Evolutionary conservation across 2,888 invertebrate species (phyloP), one percentile per base, ranked within the genome.

Genomic region (Spisula solida): DNA sequence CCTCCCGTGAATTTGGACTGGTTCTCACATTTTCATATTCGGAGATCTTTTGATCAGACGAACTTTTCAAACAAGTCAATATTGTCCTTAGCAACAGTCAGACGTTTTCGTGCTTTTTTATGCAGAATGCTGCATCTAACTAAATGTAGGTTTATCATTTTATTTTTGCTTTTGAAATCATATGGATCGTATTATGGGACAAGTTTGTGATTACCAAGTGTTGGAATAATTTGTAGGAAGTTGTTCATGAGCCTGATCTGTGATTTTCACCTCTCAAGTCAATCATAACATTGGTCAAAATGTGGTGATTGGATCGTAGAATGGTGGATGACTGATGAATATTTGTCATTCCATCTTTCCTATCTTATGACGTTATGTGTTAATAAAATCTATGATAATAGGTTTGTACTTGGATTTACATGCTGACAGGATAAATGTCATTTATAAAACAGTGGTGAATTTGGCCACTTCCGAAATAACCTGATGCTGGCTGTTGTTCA

Each of bases 31-130:
- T 51, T 56, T 82, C 56, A 1, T 4, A n/a, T 1, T 34, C 5
- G 20, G 18, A 12, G 20, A 47, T 16, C 2, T 18, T 18, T 25
- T 16, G 20, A 48, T 0, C 31, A 16, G 25, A 70, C 18, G 1
- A 20, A 56, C 48, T 29, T 47, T 47, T 60, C 2, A 14, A 47
- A 85, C 82, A 82, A 75, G 82, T 82, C 86, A 88, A 41, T 86
- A 85, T 85, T 88, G 88, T 88, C 88, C 81, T 60, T 88, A 85
- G 88, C 81, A 86, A 88, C 88, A 84, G 41, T 66, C 78, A 85
- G 78, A 85, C 78, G 84, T 85, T 85, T 85, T 51, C 78, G 47
- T 34, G 84, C 82, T 25, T 82, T 82, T 82, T 56, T 55, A 20
- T 56, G 60, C 60, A 34, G 34, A 48, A 51, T 56, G 80, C 48